These are phyloP conservation scores for Cremastinae sp. DNA, from an alignment of 2,888 invertebrate species.

Conservation along the genomic window DNA sequence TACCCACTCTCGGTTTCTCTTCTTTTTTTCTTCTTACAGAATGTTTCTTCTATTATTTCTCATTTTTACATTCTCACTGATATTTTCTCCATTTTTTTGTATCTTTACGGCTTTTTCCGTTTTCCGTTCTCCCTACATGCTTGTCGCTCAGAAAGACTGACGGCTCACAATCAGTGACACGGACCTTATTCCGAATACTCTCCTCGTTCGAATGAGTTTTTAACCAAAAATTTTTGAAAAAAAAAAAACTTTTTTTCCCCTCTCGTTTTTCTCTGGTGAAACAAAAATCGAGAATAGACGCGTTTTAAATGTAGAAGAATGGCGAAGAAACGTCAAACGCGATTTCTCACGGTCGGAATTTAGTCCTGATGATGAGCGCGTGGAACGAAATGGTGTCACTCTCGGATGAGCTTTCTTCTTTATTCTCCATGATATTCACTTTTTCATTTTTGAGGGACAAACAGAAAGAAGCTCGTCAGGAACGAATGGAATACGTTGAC, in stretches of 20 bases:
- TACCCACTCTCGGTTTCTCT: neutral
- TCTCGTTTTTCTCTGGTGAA: neutral
- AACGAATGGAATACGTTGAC: no score
- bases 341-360: constrained; percentile 67
- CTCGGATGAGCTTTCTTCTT: constrained; percentile 52
- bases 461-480: no score
- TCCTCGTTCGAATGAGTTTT: neutral
- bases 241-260: constrained; percentile 3
- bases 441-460: no score
- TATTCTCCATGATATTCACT: constrained; percentile 50
- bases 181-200: no score
- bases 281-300: constrained; percentile 6
- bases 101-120: neutral
- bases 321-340: constrained; percentile 66
- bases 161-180: no score
- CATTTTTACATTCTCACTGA: neutral
- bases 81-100: neutral
- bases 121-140: constrained; percentile 22
- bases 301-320: neutral
- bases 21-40: constrained; percentile 8
- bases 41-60: constrained; percentile 13
- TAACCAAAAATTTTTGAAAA: neutral
- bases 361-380: constrained; percentile 73
- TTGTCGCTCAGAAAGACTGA: constrained; percentile 48
- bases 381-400: constrained; percentile 72